These are phyloP conservation scores for Boloria selene DNA, from an alignment of 2,888 invertebrate genomes.

Conservation along the genomic window DNA sequence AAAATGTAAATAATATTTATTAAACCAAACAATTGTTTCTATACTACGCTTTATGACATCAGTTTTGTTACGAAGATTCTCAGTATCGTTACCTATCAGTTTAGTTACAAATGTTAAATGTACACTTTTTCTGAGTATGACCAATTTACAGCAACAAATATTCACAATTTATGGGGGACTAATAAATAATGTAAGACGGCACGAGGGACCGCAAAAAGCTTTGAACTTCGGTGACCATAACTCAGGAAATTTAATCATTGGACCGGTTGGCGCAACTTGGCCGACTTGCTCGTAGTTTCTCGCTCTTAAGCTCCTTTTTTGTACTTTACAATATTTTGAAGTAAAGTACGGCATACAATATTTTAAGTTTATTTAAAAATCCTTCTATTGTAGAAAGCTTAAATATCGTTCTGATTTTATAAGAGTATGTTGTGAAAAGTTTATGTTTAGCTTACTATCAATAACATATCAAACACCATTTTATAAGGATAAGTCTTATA, in stretches of 20 bases:
- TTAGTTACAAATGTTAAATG: too few species aligned
- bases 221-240: slow-evolving; percentile 62
- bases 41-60: too few species aligned
- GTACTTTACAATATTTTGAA: slow-evolving; percentile 5
- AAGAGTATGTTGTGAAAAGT: too few species aligned
- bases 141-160: slow-evolving; percentile 30
- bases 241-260: slow-evolving; percentile 73
- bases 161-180: slow-evolving; percentile 39
- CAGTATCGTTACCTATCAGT: too few species aligned
- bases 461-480: too few species aligned
- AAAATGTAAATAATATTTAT: too few species aligned
- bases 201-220: slow-evolving; percentile 57
- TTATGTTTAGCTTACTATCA: too few species aligned
- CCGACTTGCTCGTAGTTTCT: slow-evolving; percentile 24
- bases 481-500: too few species aligned
- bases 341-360: background rate
- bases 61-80: too few species aligned
- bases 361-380: background rate
- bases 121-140: too few species aligned
- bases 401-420: background rate
- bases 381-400: slow-evolving; percentile 1
- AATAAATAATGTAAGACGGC: slow-evolving; percentile 64
- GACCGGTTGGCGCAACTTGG: slow-evolving; percentile 51
- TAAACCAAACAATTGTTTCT: too few species aligned
- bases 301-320: slow-evolving; percentile 18